A percentile compares a stretch with the other conserved stretches of the same genome.
phyloP scores from a whole-genome alignment of 2,797 vertebrate species.

The Poeciliopsis infans region DNA sequence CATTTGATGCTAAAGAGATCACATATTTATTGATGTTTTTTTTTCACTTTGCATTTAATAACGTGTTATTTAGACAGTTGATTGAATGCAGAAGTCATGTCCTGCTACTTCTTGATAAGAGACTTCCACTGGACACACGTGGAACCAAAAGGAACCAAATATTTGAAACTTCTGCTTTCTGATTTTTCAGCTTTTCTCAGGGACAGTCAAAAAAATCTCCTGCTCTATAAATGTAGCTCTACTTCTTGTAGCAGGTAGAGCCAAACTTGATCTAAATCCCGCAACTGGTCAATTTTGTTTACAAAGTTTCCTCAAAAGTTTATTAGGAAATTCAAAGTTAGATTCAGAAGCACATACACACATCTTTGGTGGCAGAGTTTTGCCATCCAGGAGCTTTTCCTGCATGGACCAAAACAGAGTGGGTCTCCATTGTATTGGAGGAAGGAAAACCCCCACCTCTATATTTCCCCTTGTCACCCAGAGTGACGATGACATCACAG shows the following conservation, averaged over 20 bases:
- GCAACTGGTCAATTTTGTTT: slow-evolving; percentile 10
- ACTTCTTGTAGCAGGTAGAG: slow-evolving; percentile 16
- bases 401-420: slow-evolving; percentile 27
- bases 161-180: slow-evolving; percentile 10
- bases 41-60: not conserved
- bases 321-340: slow-evolving; percentile 22
- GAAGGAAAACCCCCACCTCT: slow-evolving; percentile 77
- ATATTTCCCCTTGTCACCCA: slow-evolving; percentile 56
- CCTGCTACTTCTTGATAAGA: not conserved
- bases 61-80: not conserved
- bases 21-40: not conserved
- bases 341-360: not conserved
- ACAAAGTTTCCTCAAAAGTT: not conserved
- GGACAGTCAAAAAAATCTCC: not conserved
- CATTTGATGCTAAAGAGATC: not conserved
- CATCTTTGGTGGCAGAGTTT: not conserved
- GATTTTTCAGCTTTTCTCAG: not conserved
- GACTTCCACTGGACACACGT: not conserved
- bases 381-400: slow-evolving; percentile 39
- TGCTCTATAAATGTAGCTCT: slow-evolving; percentile 11
- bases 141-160: not conserved
- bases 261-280: not conserved
- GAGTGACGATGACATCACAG: slow-evolving; percentile 63
- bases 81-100: not conserved
- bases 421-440: slow-evolving; percentile 76